Evolutionary conservation across 2,797 vertebrate genomes (phyloP), one percentile per base, ranked within the genome.

Genomic region (Lateolabrax maculatus): DNA sequence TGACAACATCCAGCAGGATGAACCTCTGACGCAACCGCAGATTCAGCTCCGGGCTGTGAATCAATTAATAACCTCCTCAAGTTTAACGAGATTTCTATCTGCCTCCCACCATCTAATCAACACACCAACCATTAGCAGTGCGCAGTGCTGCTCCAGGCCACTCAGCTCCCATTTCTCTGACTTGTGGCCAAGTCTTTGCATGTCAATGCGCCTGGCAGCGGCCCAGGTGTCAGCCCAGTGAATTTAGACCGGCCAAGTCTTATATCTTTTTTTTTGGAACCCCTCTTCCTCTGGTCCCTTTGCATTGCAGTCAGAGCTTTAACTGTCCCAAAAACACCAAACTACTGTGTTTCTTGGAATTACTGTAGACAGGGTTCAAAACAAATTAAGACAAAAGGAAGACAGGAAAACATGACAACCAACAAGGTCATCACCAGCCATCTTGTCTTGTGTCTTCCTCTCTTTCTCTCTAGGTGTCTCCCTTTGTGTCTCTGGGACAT

Each of bases 41-140:
- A 78, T 56, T 75, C 23, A 55, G 74, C 75, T 81, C 66, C n/a
- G 2, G 74, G 83, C 74, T 68, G 51, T 37, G 58, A 83, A 85
- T 85, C 71, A 61, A 62, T 86, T 79, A 80, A 84, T 56, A 65
- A 39, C 15, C 8, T 77, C 56, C 48, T 63, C 11, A 39, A 43
- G 37, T 56, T 68, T 80, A 85, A 85, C 15, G 0, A 85, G 77
- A 76, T 86, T 86, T 71, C 66, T 66, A 69, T 71, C 68, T 79
- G 68, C 71, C 64, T 78, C 49, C 62, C 25, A 19, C 44, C 51
- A 75, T 84, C 84, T 81, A 80, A 89, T 92, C 86, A 84, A 87
- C 82, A 83, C 83, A 41, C 49, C 19, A 10, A 55, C 79, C 82
- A 88, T 90, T 83, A 91, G 84, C 72, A 72, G 66, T 71, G 76